phyloP scores from a whole-genome alignment of 1,140 invertebrate species.

The Brachionus sp. region DNA sequence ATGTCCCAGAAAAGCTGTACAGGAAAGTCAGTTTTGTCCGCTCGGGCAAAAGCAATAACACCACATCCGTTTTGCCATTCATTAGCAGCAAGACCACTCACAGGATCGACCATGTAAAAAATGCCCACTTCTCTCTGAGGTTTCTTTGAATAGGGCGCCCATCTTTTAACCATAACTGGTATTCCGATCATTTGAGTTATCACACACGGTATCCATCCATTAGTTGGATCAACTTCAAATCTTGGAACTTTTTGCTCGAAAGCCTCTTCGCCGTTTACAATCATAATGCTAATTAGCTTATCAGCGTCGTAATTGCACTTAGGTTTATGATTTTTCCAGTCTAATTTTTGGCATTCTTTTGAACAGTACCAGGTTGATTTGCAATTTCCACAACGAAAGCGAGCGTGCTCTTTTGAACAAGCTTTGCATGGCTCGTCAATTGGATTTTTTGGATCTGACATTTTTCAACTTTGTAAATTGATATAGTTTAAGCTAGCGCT shows the following conservation, averaged over 20 bases:
- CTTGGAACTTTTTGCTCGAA: not conserved
- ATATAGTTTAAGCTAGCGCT: not conserved
- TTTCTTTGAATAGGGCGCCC: not conserved
- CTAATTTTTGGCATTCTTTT: conserved; percentile 1
- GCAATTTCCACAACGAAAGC: not conserved
- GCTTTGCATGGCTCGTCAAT: not conserved
- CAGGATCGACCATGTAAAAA: conserved; percentile 24
- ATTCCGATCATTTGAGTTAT: not conserved
- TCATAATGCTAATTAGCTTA: not conserved
- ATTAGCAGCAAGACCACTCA: not conserved
- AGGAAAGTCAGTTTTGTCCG: not conserved
- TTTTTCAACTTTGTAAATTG: not conserved
- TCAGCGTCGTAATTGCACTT: not conserved
- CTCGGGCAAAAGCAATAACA: not conserved
- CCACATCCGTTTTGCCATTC: not conserved
- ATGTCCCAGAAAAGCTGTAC: conserved; percentile 15
- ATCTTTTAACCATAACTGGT: not conserved
- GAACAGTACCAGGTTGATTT: not conserved
- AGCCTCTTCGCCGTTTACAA: not conserved
- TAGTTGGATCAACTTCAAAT: not conserved
- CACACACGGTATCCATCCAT: not conserved
- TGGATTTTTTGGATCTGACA: not conserved
- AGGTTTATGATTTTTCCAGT: not conserved
- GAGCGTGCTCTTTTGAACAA: not conserved
- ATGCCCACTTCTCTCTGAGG: not conserved